A percentile compares a stretch with the other conserved stretches of the same genome.
phyloP scores from a whole-genome alignment of 2,797 vertebrate genomes.

The Lepus townsendii region DNA sequence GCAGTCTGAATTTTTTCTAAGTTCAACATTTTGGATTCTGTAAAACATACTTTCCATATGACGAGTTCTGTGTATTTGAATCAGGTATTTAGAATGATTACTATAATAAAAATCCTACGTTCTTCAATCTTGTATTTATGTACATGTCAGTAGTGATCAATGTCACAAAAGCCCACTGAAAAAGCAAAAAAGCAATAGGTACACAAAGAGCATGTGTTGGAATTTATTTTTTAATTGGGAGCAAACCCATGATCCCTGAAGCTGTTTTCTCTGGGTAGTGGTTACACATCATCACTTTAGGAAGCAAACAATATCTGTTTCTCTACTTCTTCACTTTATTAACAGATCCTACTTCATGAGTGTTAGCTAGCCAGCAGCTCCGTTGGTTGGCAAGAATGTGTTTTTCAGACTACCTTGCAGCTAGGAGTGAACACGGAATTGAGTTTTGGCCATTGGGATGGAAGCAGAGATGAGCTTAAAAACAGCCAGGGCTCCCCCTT shows the following conservation, averaged over 20 bases:
- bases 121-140: background rate
- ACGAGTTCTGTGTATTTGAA: background rate
- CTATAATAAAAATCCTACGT: background rate
- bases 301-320: background rate
- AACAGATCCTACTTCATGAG: background rate
- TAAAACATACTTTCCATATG: background rate
- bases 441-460: background rate
- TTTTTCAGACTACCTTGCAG: background rate
- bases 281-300: background rate
- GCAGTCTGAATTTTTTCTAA: slow-evolving; percentile 12
- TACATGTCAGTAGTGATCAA: background rate
- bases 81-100: slow-evolving; percentile 12
- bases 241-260: background rate
- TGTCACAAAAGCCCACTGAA: background rate
- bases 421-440: background rate
- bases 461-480: background rate
- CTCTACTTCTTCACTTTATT: background rate
- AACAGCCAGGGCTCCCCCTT: background rate
- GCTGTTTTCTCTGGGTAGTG: background rate
- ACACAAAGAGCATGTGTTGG: background rate
- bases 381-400: background rate
- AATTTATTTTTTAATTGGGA: background rate
- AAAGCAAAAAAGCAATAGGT: background rate
- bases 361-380: background rate
- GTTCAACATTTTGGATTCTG: slow-evolving; percentile 11